Evolutionary conservation across 1,140 invertebrate genomes (phyloP).

Genomic region (Eupristina koningsbergeri): DNA sequence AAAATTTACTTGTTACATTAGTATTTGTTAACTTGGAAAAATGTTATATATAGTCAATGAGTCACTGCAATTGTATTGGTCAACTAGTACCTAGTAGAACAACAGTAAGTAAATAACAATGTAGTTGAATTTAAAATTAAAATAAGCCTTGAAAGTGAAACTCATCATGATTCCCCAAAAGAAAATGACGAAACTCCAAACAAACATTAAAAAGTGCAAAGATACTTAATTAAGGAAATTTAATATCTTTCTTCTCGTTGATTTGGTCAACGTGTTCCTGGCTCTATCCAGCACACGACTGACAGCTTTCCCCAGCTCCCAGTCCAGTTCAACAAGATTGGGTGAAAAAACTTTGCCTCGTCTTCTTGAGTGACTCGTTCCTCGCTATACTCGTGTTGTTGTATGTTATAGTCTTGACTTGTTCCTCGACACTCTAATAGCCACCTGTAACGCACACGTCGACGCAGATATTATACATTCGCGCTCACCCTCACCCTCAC

Average conservation of each 20-base stretch:
- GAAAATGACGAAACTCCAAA: too few species aligned
- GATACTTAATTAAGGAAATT: background rate
- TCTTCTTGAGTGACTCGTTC: background rate
- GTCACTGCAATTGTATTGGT: too few species aligned
- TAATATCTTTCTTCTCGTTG: background rate
- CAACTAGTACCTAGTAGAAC: too few species aligned
- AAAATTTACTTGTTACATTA: too few species aligned
- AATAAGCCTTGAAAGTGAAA: too few species aligned
- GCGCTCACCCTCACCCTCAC: too few species aligned
- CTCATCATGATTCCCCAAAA: background rate
- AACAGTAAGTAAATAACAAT: too few species aligned
- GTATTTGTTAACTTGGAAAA: too few species aligned
- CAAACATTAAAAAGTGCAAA: conserved; percentile 4
- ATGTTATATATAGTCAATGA: too few species aligned
- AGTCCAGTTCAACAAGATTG: background rate
- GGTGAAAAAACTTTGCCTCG: too few species aligned
- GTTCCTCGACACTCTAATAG: conserved; percentile 72
- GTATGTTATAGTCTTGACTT: background rate
- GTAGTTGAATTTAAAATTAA: too few species aligned
- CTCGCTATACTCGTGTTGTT: background rate
- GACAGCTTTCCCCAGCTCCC: conserved; percentile 30
- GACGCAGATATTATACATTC: conserved; percentile 55
- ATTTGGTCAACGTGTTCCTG: background rate
- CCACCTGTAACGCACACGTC: conserved; percentile 59
- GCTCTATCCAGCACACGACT: background rate